Evolutionary conservation across 2,113 vertebrate species (phyloP).

Genomic region (Hyperopisus bebe): DNA sequence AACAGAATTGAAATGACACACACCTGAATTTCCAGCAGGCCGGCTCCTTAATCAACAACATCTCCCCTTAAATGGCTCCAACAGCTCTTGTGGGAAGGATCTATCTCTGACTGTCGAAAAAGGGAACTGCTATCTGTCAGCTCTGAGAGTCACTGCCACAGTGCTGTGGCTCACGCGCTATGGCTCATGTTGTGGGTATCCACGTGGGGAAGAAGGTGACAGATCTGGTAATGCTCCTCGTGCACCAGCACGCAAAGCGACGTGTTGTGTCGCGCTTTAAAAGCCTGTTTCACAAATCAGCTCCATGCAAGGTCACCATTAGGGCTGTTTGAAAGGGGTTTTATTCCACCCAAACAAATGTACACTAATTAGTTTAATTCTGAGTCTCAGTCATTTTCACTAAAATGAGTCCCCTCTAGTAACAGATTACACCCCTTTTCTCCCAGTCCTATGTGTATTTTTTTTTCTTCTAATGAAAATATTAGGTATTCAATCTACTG

Average conservation of each 20-base stretch:
- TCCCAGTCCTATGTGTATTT: neutral
- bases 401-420: neutral
- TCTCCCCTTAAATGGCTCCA: neutral
- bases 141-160: neutral
- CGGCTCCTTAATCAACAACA: neutral
- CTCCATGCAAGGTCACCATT: neutral
- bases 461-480: neutral
- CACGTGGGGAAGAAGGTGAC: neutral
- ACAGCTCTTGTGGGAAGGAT: neutral
- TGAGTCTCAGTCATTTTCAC: neutral
- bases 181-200: neutral
- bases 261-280: neutral
- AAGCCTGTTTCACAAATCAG: neutral
- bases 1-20: neutral
- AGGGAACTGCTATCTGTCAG: neutral
- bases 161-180: neutral
- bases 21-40: conserved; percentile 5
- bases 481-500: neutral
- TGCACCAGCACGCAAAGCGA: neutral
- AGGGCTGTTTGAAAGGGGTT: neutral
- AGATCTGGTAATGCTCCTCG: neutral
- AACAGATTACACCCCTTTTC: neutral
- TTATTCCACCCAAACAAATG: neutral
- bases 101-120: neutral
- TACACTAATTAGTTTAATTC: neutral